A percentile compares a stretch with the other conserved stretches of the same genome.
Conservation (phyloP, 1,140 invertebrate genomes). For the Cherax destructor region DNA sequence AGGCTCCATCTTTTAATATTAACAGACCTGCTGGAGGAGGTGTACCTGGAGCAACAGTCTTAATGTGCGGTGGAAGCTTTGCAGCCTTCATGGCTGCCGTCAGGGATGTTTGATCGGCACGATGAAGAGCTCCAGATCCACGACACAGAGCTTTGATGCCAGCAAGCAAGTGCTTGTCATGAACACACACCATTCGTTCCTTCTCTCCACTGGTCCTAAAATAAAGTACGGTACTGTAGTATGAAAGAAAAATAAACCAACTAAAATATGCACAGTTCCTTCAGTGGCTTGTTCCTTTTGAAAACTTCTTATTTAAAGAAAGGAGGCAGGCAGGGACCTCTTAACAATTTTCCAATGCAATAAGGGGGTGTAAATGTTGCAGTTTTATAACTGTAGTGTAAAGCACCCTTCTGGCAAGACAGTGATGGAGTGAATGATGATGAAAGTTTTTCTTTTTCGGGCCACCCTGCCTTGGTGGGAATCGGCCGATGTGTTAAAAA, state of each 20-base stretch:
- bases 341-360: no score
- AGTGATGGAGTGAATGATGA: no score
- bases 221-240: background rate
- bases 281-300: no score
- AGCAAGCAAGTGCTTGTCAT: constrained; percentile 79
- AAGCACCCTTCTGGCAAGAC: no score
- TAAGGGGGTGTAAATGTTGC: no score
- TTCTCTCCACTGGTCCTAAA: constrained; percentile 60
- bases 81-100: constrained; percentile 82
- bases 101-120: constrained; percentile 80
- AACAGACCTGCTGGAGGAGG: constrained; percentile 64
- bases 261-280: no score
- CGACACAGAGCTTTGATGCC: constrained; percentile 80
- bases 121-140: constrained; percentile 79
- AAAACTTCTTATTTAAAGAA: no score
- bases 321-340: no score
- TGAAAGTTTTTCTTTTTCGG: no score
- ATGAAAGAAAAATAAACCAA: background rate
- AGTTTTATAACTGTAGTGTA: no score
- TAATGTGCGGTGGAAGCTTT: constrained; percentile 80
- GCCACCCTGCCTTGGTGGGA: no score
- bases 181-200: constrained; percentile 74
- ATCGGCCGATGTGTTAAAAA: no score
- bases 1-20: background rate
- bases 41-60: constrained; percentile 77